Evolutionary conservation across 2,113 vertebrate genomes (phyloP).

Genomic region (Pseudorasbora parva): DNA sequence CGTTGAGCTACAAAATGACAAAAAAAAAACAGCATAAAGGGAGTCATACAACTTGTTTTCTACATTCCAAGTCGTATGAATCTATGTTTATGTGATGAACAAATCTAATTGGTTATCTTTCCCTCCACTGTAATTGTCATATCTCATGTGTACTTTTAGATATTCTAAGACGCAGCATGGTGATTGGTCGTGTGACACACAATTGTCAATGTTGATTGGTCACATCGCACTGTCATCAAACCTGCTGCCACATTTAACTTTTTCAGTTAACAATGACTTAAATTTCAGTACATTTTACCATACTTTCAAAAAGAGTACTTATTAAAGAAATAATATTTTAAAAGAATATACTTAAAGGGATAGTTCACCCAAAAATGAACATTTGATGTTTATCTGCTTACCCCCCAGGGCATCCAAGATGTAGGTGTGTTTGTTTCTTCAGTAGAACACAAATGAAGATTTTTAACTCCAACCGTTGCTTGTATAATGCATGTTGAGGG

Average conservation of each 20-base stretch:
- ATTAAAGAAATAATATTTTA: too few relatives aligned
- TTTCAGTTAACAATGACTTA: not conserved
- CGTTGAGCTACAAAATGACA: not conserved
- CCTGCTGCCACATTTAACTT: not conserved
- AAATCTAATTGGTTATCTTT: not conserved
- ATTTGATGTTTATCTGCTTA: too few relatives aligned
- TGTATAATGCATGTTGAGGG: too few relatives aligned
- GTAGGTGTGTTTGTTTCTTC: too few relatives aligned
- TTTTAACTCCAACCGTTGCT: too few relatives aligned
- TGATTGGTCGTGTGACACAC: not conserved
- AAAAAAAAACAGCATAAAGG: not conserved
- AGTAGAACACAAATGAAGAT: too few relatives aligned
- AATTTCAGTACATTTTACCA: not conserved
- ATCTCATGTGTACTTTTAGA: not conserved
- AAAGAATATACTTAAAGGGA: too few relatives aligned
- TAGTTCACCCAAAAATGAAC: too few relatives aligned
- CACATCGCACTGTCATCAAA: not conserved
- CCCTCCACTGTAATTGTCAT: not conserved
- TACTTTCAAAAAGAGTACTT: too few relatives aligned
- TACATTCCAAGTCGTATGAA: not conserved
- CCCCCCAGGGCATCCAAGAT: too few relatives aligned
- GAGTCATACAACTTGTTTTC: too few relatives aligned
- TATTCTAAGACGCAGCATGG: not conserved
- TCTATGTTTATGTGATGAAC: not conserved
- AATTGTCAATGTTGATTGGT: not conserved